These are phyloP conservation scores for Calosoma granatense DNA, from an alignment of 1,140 invertebrate genomes.

Conservation along the genomic window DNA sequence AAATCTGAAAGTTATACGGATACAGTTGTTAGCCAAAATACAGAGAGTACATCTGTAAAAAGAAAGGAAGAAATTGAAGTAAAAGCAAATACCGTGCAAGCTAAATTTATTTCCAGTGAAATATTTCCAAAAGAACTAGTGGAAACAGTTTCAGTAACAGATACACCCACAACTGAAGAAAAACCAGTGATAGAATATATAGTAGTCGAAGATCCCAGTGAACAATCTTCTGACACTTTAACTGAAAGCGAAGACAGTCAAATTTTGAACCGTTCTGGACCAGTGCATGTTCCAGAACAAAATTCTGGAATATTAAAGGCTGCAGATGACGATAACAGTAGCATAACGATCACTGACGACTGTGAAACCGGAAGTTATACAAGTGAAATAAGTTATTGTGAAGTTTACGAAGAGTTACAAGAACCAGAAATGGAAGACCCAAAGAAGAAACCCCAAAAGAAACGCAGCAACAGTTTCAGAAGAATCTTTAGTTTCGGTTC, in stretches of 20 bases:
- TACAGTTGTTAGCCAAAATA: no score
- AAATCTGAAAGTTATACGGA: no score
- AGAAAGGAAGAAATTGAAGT: no score
- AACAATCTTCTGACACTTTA: neutral
- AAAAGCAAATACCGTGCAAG: neutral
- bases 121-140: slow-evolving; percentile 2
- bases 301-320: neutral
- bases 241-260: slow-evolving; percentile 5
- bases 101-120: slow-evolving; percentile 3
- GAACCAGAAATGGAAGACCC: slow-evolving; percentile 20
- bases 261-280: neutral
- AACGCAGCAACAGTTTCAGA: slow-evolving; percentile 26
- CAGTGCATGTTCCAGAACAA: neutral
- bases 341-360: neutral
- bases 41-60: no score
- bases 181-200: neutral
- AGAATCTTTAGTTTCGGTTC: slow-evolving; percentile 24
- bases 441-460: slow-evolving; percentile 25
- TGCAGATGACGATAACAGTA: neutral
- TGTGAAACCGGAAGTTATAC: slow-evolving; percentile 10
- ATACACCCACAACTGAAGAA: neutral
- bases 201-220: neutral
- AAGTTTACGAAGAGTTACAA: slow-evolving; percentile 18
- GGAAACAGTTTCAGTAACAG: neutral
- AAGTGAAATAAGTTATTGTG: slow-evolving; percentile 18